Conservation (phyloP, 2,888 invertebrate genomes). For the Macaria notata region DNA sequence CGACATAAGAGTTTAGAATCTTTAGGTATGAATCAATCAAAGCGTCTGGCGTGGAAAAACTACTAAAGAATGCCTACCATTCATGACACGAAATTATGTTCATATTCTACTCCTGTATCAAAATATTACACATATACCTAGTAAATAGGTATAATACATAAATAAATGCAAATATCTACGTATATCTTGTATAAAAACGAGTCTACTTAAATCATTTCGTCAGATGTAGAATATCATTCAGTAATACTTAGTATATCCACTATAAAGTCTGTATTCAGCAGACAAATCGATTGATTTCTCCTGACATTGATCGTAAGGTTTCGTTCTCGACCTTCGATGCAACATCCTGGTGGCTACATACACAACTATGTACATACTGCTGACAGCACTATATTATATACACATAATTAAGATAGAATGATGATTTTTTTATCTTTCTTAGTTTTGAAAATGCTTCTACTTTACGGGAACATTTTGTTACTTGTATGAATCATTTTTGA, state of each 20-base stretch:
- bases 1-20: no score
- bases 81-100: no score
- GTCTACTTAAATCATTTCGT: not conserved
- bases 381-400: not conserved
- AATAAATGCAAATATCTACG: no score
- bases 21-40: no score
- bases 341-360: not conserved
- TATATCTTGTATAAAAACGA: not conserved
- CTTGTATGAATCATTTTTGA: no score
- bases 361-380: not conserved
- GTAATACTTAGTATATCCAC: no score
- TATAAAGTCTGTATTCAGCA: not conserved
- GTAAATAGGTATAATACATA: no score
- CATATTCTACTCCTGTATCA: no score
- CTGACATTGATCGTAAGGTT: constrained; percentile 56
- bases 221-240: no score
- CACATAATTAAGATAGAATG: not conserved
- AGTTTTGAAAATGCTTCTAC: constrained; percentile 30
- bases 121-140: no score
- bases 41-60: no score
- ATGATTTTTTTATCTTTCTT: constrained; percentile 5
- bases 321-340: constrained; percentile 48
- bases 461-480: constrained; percentile 15
- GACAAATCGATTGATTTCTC: constrained; percentile 46
- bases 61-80: no score